Conservation (phyloP, 1,140 invertebrate species). For the Drusus annulatus region DNA sequence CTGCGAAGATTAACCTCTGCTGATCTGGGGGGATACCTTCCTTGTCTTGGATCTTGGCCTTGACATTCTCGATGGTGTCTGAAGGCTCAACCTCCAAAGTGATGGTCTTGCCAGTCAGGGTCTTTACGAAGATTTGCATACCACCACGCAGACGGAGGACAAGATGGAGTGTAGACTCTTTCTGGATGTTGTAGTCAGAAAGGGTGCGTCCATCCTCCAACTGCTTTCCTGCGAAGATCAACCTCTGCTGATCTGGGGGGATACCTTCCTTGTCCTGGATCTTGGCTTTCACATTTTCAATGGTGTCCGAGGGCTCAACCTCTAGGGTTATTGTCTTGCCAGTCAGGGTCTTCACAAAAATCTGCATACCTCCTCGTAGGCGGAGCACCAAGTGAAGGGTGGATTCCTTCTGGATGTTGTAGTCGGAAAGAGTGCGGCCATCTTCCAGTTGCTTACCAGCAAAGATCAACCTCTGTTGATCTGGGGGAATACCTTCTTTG, state of each 20-base stretch:
- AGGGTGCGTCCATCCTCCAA: conserved; percentile 85
- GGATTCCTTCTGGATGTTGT: conserved; percentile 83
- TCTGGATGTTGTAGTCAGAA: conserved; percentile 87
- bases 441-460: conserved; percentile 88
- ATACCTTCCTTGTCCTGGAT: conserved; percentile 81
- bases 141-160: conserved; percentile 75
- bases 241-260: conserved; percentile 76
- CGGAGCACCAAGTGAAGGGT: conserved; percentile 86
- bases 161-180: conserved; percentile 82
- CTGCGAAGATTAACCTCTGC: conserved; percentile 82
- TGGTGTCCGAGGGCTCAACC: conserved; percentile 78
- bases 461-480: conserved; percentile 86
- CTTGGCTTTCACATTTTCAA: conserved; percentile 79
- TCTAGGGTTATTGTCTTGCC: conserved; percentile 83
- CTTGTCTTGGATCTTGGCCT: conserved; percentile 85
- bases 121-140: conserved; percentile 80
- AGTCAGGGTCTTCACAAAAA: conserved; percentile 75
- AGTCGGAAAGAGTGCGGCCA: conserved; percentile 83
- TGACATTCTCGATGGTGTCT: conserved; percentile 85
- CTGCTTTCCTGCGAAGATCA: conserved; percentile 86
- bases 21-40: conserved; percentile 83
- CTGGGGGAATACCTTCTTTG: conserved; percentile 80
- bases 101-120: conserved; percentile 83
- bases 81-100: conserved; percentile 86
- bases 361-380: conserved; percentile 81